Percentiles rank a stretch among this genome's conserved stretches.
These are phyloP conservation scores for Glaucopsyche alexis DNA, from an alignment of 2,888 invertebrate genomes.

Conservation along the genomic window DNA sequence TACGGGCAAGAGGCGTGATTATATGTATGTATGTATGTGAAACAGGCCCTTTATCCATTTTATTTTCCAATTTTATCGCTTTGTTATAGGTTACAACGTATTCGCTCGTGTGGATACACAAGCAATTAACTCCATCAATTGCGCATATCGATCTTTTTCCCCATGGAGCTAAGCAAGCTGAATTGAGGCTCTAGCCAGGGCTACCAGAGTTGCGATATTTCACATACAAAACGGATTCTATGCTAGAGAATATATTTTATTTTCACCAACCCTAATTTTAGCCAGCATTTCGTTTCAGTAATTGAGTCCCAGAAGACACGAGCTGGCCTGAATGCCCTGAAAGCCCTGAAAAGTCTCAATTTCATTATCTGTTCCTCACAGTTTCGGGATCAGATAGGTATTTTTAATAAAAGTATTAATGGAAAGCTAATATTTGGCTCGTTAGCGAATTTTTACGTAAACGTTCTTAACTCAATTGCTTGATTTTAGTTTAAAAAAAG, in stretches of 20 bases:
- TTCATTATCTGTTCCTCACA: slow-evolving; percentile 23
- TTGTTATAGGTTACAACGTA: background rate
- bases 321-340: slow-evolving; percentile 24
- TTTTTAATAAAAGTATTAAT: slow-evolving; percentile 10
- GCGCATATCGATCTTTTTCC: slow-evolving; percentile 20
- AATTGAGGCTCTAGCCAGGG: slow-evolving; percentile 4
- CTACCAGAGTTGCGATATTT: background rate
- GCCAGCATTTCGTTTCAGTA: slow-evolving; percentile 12
- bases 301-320: slow-evolving; percentile 19
- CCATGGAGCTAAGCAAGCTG: slow-evolving; percentile 17
- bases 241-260: background rate
- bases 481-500: background rate
- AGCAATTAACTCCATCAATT: slow-evolving; percentile 24
- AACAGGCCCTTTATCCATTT: too few relatives aligned
- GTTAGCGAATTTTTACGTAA: background rate
- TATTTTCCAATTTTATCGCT: background rate
- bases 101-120: background rate
- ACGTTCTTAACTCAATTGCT: background rate
- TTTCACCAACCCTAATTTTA: background rate
- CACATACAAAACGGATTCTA: background rate
- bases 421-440: slow-evolving; percentile 4
- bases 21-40: too few relatives aligned
- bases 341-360: slow-evolving; percentile 19
- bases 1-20: too few relatives aligned
- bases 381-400: background rate